phyloP scores from a whole-genome alignment of 53 echinoderm and acorn worm genomes.

The Echinarachnius parma region DNA sequence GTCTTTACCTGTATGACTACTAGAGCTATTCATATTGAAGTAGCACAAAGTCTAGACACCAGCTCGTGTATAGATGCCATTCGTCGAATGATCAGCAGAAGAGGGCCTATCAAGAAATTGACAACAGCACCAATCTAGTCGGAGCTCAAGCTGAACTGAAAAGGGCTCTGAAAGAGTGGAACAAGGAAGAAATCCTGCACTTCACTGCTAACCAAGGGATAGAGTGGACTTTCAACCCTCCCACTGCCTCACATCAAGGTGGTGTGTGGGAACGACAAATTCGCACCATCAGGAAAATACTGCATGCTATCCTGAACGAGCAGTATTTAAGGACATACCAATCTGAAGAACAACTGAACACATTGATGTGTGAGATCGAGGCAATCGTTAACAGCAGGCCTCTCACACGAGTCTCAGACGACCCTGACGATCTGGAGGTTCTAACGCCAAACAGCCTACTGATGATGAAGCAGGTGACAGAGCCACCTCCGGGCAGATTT shows the following conservation, averaged over 20 bases:
- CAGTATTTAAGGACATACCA: constrained; percentile 51
- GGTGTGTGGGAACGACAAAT: constrained; percentile 66
- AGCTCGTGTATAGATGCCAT: constrained; percentile 65
- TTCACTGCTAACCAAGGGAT: constrained; percentile 39
- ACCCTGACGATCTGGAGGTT: constrained; percentile 48
- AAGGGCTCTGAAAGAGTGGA: constrained; percentile 42
- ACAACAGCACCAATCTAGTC: constrained; percentile 68
- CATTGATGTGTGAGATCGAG: constrained; percentile 62
- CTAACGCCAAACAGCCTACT: constrained; percentile 49
- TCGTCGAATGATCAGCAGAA: constrained; percentile 61
- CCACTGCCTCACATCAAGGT: constrained; percentile 53
- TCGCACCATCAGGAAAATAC: constrained; percentile 43
- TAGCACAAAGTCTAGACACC: constrained; percentile 54
- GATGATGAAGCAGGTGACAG: constrained; percentile 11
- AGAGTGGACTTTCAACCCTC: constrained; percentile 62
- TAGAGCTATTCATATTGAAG: constrained; percentile 66
- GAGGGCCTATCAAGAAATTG: constrained; percentile 52
- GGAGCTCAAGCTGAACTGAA: constrained; percentile 50
- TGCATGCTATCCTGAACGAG: constrained; percentile 54
- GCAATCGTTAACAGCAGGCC: constrained; percentile 60
- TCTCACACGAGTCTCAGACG: constrained; percentile 37
- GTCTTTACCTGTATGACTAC: constrained; percentile 67
- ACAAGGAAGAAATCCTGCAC: constrained; percentile 11
- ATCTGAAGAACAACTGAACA: constrained; percentile 59
- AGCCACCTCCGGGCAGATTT: constrained; percentile 11